phyloP scores from a whole-genome alignment of 2,888 invertebrate genomes.

The Pyrocoelia pectoralis region DNA sequence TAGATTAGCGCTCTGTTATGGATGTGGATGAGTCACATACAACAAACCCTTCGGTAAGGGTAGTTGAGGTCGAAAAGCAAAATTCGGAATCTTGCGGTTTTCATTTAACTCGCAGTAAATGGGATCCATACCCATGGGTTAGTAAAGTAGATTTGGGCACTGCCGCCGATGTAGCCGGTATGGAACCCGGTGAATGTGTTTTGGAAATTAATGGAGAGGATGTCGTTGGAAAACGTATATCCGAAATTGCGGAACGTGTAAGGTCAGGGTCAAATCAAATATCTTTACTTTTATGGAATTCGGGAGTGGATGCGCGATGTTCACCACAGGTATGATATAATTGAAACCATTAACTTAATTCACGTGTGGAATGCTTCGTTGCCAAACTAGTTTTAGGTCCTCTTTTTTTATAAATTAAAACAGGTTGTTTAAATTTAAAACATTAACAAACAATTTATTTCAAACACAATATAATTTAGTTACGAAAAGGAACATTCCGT shows the following conservation, averaged over 20 bases:
- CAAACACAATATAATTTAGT: background rate
- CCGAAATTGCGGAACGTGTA: conserved; percentile 64
- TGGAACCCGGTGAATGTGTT: conserved; percentile 76
- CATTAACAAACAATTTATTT: background rate
- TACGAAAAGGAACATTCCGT: background rate
- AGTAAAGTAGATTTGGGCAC: conserved; percentile 70
- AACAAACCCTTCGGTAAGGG: conserved; percentile 45
- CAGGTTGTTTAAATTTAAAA: background rate
- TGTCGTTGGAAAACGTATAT: conserved; percentile 62
- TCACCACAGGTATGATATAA: conserved; percentile 57
- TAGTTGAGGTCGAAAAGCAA: conserved; percentile 68
- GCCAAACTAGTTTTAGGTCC: background rate
- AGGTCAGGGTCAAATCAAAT: conserved; percentile 56
- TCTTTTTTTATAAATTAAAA: background rate
- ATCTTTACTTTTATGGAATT: conserved; percentile 63
- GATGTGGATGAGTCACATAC: conserved; percentile 51
- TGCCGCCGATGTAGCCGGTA: conserved; percentile 69
- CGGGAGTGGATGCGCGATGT: conserved; percentile 60
- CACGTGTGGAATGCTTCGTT: background rate
- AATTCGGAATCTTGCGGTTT: conserved; percentile 73
- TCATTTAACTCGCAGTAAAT: conserved; percentile 75
- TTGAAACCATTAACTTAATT: background rate
- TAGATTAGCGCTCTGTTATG: conserved; percentile 20
- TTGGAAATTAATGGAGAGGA: conserved; percentile 67
- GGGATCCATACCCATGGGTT: conserved; percentile 87